Conservation (phyloP, 2,113 vertebrate species). For the Lepus americanus region DNA sequence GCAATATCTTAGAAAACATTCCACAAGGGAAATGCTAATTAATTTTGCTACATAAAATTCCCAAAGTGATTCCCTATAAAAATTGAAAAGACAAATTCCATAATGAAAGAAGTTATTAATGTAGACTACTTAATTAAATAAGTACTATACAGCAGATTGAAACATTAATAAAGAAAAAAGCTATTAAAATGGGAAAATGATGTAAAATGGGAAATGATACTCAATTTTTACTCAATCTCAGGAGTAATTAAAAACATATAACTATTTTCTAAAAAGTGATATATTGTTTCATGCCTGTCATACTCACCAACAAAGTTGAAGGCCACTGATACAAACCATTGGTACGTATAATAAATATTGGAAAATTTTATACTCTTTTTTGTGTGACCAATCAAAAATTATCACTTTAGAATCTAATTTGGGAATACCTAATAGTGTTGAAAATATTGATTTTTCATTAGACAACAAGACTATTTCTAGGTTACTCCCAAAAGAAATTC, state of each 20-base stretch:
- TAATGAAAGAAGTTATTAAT: not conserved
- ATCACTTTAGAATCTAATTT: not conserved
- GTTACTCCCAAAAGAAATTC: not conserved
- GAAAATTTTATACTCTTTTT: not conserved
- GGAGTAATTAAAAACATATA: not conserved
- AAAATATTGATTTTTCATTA: not conserved
- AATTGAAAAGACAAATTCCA: not conserved
- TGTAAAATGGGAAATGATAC: not conserved
- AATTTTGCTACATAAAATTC: not conserved
- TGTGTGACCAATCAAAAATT: not conserved
- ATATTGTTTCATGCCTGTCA: not conserved
- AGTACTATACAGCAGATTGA: not conserved
- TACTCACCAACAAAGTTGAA: not conserved
- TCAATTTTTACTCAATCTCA: not conserved
- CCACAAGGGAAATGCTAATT: not conserved
- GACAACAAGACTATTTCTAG: not conserved
- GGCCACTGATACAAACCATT: not conserved
- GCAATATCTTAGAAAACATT: not conserved
- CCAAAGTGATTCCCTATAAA: not conserved
- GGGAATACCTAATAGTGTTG: not conserved
- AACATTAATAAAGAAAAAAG: not conserved
- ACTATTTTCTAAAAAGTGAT: not conserved
- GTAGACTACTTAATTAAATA: not conserved
- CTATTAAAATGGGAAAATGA: not conserved
- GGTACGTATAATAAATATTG: not conserved